These are phyloP conservation scores for Andrena flavipes DNA, from an alignment of 2,888 invertebrate genomes.

Conservation along the genomic window DNA sequence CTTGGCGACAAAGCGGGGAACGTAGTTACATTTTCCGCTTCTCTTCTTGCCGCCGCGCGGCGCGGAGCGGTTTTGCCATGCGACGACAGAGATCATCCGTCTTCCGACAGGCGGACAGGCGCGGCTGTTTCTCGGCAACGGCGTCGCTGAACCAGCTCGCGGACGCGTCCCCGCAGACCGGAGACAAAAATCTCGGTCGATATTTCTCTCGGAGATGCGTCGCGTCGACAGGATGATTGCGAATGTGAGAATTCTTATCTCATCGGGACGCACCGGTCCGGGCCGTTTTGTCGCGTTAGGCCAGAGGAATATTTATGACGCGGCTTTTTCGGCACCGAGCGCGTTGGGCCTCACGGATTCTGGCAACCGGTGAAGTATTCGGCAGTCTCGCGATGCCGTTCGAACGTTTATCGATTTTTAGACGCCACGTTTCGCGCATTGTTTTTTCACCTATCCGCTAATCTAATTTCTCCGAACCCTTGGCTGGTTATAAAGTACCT, in stretches of 20 bases:
- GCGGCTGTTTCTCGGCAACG: conserved; percentile 40
- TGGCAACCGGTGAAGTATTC: background rate
- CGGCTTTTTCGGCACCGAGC: conserved; percentile 23
- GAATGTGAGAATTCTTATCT: conserved; percentile 61
- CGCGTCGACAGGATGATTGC: conserved; percentile 48
- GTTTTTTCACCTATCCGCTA: no score
- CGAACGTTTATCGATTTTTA: no score
- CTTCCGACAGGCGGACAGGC: conserved; percentile 67
- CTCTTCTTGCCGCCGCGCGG: conserved; percentile 51
- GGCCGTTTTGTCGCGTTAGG: conserved; percentile 54
- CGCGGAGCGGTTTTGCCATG: conserved; percentile 57
- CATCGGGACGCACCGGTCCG: conserved; percentile 14
- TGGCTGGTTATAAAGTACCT: no score
- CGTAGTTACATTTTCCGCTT: conserved; percentile 69
- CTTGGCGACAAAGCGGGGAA: conserved; percentile 63
- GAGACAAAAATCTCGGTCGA: conserved; percentile 64
- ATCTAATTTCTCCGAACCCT: no score
- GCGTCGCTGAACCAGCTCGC: conserved; percentile 43
- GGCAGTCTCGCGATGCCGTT: no score
- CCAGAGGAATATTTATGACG: conserved; percentile 52
- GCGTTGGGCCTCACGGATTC: conserved; percentile 8
- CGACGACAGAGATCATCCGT: conserved; percentile 67
- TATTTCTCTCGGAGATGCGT: conserved; percentile 51
- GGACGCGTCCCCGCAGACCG: conserved; percentile 40
- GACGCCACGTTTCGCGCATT: no score